Base-by-base conservation (phyloP, 2,888 invertebrate species). In the Sussaba pulchella region DNA sequence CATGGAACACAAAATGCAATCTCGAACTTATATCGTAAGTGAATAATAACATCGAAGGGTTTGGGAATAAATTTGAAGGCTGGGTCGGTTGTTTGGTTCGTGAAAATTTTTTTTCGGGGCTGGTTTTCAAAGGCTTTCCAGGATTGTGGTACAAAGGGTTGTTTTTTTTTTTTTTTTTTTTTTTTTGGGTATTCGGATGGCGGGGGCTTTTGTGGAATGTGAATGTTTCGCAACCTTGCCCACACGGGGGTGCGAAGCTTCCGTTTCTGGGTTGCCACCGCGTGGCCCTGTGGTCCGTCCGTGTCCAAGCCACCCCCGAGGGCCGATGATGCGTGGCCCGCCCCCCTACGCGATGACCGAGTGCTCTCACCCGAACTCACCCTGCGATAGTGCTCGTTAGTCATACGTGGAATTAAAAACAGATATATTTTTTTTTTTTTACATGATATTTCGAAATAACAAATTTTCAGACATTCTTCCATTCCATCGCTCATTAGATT, bases 171-270 rank as follows among this genome's bases (percentile, higher is more conserved):
- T 31, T 31, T 31, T 6, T 2, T 5, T 2, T 2, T 5, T 31
- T 31, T 31, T 31, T 31, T 6, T 2, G 6, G 73, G 78, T 78
- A 59, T 12, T 19, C 57, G 50, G 64, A 64, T 26, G 24, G 36
- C 21, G 36, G 36, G 45, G 50, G 36, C 61, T 72, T 73, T 77
- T 73, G 54, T 94, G 94, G 94, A 94, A 94, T 94, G 93, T 94
- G 93, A 94, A 94, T 94, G 93, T 94, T 94, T 92, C 94, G 94
- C 93, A 95, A 95, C 94, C 96, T 95, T 93, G 96, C 95, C 96
- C 96, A 96, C 93, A 96, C 95, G 91, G 96, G 96, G 91, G 96
- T 95, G 93, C 96, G 95, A 92, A 96, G 95, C 89, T 96, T 95
- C 93, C 96, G 95, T 93, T 94, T 95, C 94, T 95, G 95, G 86